A percentile compares a stretch with the other conserved stretches of the same genome.
Evolutionary conservation across 1,140 invertebrate genomes (phyloP).

Genomic region (Pogonognathellus flavescens): DNA sequence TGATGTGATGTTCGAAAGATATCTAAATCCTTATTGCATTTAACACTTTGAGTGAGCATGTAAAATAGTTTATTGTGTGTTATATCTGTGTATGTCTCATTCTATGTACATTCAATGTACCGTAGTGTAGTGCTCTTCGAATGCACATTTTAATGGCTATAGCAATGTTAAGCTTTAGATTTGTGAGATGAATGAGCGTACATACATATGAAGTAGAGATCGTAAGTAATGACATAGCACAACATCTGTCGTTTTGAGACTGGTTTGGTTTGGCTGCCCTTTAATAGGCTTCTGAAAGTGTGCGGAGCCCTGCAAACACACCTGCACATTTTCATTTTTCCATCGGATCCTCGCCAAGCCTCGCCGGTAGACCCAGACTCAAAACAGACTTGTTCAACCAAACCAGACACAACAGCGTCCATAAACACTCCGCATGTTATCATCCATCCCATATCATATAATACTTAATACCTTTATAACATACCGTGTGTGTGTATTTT

Average conservation of each 20-base stretch:
- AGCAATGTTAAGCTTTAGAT: conserved; percentile 38
- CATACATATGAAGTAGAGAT: conserved; percentile 37
- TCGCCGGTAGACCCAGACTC: neutral
- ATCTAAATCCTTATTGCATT: conserved; percentile 5
- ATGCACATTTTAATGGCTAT: conserved; percentile 25
- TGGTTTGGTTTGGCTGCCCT: conserved; percentile 46
- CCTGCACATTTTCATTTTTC: conserved; percentile 55
- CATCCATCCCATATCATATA: neutral
- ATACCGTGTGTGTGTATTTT: neutral
- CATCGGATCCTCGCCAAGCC: neutral
- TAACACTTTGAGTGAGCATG: conserved; percentile 12
- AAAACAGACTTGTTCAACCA: neutral
- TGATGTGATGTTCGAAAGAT: neutral
- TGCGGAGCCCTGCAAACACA: conserved; percentile 53
- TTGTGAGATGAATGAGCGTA: conserved; percentile 10
- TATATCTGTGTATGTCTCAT: too few species aligned
- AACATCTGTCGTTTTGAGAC: conserved; percentile 49
- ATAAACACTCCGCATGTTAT: neutral
- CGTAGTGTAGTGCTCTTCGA: neutral
- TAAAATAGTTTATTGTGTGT: neutral
- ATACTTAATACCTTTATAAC: neutral
- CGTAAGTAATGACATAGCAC: conserved; percentile 13
- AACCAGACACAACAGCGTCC: neutral
- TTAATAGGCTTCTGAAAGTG: conserved; percentile 56
- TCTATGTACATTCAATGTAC: too few species aligned